A percentile compares a stretch with the other conserved stretches of the same genome.
These are phyloP conservation scores for Cyanoliseus patagonus DNA, from an alignment of 2,113 vertebrate genomes.

Conservation along the genomic window DNA sequence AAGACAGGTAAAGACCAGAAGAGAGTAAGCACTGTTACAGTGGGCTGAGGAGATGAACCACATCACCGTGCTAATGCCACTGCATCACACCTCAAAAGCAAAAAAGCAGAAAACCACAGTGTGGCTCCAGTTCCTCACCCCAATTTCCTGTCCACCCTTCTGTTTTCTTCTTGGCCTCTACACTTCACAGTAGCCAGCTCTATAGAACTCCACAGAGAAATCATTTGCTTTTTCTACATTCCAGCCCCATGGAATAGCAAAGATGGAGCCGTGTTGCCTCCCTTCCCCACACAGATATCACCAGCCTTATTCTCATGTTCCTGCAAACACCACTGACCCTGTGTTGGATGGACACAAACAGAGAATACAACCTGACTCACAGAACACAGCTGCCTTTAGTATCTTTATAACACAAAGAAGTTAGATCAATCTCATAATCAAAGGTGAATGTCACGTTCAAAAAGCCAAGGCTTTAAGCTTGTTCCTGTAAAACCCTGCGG, in stretches of 20 bases:
- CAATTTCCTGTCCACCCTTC: neutral
- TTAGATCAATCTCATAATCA: neutral
- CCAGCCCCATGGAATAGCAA: neutral
- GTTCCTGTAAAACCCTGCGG: neutral
- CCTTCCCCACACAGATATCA: neutral
- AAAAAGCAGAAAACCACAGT: neutral
- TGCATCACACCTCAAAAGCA: neutral
- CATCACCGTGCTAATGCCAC: rapidly evolving
- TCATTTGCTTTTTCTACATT: neutral
- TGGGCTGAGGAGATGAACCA: neutral
- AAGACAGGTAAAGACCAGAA: neutral
- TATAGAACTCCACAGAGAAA: neutral
- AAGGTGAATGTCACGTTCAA: neutral
- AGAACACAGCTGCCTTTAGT: neutral
- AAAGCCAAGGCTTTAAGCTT: neutral
- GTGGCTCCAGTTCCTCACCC: neutral
- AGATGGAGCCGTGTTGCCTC: neutral
- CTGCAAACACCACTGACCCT: neutral
- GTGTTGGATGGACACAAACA: neutral
- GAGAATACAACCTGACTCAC: neutral
- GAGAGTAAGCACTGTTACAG: neutral
- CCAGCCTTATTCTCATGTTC: neutral
- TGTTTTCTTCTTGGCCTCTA: neutral
- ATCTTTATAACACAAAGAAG: neutral
- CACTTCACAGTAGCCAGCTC: rapidly evolving